A percentile compares a stretch with the other conserved stretches of the same genome.
These are phyloP conservation scores for Drosophila paranaensis DNA, from an alignment of 2,888 invertebrate species.

Conservation along the genomic window DNA sequence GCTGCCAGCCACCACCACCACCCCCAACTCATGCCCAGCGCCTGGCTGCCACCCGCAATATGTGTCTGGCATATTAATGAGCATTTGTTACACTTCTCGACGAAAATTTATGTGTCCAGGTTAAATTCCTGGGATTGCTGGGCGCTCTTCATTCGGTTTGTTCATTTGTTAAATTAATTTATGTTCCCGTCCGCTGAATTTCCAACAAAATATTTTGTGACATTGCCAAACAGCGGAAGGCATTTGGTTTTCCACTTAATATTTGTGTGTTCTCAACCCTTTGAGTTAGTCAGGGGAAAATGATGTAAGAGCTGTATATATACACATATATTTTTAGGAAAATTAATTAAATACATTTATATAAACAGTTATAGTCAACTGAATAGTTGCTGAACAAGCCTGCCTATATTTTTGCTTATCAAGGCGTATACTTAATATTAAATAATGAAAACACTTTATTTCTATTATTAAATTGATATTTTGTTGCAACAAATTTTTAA, in stretches of 20 bases:
- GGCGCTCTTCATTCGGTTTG: constrained; percentile 47
- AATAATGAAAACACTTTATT: no score
- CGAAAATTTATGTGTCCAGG: constrained; percentile 74
- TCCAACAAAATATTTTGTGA: constrained; percentile 48
- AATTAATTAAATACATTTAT: not conserved
- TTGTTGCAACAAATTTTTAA: no score
- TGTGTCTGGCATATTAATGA: constrained; percentile 78
- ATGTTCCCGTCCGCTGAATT: constrained; percentile 51
- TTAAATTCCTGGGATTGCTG: constrained; percentile 73
- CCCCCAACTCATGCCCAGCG: not conserved
- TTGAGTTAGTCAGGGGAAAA: constrained; percentile 16
- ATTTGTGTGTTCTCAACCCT: constrained; percentile 26
- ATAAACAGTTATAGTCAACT: not conserved
- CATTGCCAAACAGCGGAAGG: constrained; percentile 30
- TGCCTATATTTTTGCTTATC: not conserved
- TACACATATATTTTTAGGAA: not conserved
- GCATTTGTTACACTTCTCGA: constrained; percentile 69
- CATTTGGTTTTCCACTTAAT: not conserved
- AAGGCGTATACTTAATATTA: no score
- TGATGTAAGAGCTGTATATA: constrained; percentile 11
- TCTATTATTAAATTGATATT: no score
- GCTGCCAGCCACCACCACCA: not conserved
- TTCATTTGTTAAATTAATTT: constrained; percentile 75
- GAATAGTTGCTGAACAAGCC: not conserved
- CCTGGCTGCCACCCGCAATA: constrained; percentile 6